These are phyloP conservation scores for Alcis repandata DNA, from an alignment of 2,888 invertebrate genomes.

Conservation along the genomic window DNA sequence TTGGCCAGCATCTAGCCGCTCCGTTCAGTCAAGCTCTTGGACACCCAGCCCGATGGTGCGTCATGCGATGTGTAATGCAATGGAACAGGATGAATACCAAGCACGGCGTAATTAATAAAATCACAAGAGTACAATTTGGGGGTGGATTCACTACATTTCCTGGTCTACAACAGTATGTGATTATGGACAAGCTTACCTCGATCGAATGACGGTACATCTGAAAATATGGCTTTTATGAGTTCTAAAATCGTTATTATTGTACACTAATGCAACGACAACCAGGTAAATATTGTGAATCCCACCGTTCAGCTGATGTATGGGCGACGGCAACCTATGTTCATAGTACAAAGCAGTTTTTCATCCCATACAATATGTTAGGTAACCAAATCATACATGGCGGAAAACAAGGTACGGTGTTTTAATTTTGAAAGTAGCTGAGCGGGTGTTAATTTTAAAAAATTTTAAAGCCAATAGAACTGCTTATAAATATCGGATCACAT, in stretches of 20 bases:
- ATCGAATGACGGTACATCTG: conserved; percentile 77
- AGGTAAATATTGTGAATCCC: conserved; percentile 76
- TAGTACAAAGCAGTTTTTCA: conserved; percentile 81
- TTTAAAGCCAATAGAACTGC: conserved; percentile 12
- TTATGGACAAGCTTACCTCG: conserved; percentile 79
- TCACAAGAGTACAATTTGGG: conserved; percentile 48
- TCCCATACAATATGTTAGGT: conserved; percentile 52
- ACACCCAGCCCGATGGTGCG: conserved; percentile 5
- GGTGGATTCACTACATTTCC: conserved; percentile 78
- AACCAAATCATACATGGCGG: background rate
- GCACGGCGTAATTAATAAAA: conserved; percentile 42
- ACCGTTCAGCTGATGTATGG: conserved; percentile 52
- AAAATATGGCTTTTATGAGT: conserved; percentile 78
- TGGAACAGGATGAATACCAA: conserved; percentile 37
- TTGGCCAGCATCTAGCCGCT: background rate
- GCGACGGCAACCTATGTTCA: conserved; percentile 54
- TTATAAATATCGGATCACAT: conserved; percentile 18
- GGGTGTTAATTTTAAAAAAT: background rate
- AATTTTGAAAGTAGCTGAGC: conserved; percentile 1
- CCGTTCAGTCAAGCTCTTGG: background rate
- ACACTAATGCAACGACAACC: conserved; percentile 58
- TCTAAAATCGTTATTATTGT: conserved; percentile 53
- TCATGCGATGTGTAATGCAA: conserved; percentile 45
- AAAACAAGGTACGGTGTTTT: background rate
- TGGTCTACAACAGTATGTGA: conserved; percentile 68